A percentile compares a stretch with the other conserved stretches of the same genome.
Evolutionary conservation across 92 coral and sea anemone genomes (phyloP).

Genomic region (Montipora capitata): DNA sequence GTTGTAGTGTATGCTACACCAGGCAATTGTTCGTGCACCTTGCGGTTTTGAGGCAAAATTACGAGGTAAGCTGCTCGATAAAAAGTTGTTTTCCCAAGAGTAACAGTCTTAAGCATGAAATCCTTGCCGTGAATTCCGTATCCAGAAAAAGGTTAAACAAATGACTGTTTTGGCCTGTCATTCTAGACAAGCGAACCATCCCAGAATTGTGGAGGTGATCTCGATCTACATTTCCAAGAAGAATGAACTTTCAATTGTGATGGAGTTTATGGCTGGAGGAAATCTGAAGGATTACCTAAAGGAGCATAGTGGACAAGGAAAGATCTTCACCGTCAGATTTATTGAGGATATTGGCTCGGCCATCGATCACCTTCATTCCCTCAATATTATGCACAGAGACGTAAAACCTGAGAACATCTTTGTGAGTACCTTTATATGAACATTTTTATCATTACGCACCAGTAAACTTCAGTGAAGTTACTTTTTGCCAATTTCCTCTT

Average conservation of each 20-base stretch:
- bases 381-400: conserved; percentile 70
- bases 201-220: conserved; percentile 68
- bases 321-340: conserved; percentile 56
- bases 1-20: too few species aligned
- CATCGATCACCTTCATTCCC: conserved; percentile 66
- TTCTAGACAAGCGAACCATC: conserved; percentile 54
- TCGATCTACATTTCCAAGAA: conserved; percentile 52
- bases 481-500: too few species aligned
- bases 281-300: conserved; percentile 55
- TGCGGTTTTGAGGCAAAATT: too few species aligned
- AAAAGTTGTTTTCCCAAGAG: too few species aligned
- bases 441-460: too few species aligned
- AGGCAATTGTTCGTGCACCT: too few species aligned
- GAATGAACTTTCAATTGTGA: conserved; percentile 71
- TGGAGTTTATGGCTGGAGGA: conserved; percentile 78
- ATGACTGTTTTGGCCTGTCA: too few species aligned
- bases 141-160: too few species aligned
- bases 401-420: conserved; percentile 81
- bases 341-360: conserved; percentile 79
- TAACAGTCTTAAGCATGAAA: too few species aligned
- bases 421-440: conserved; percentile 27
- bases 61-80: too few species aligned
- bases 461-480: too few species aligned
- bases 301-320: conserved; percentile 43
- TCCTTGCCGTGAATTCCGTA: too few species aligned